These are phyloP conservation scores for Xerus rutilus DNA, from an alignment of 2,797 vertebrate genomes.

Conservation along the genomic window DNA sequence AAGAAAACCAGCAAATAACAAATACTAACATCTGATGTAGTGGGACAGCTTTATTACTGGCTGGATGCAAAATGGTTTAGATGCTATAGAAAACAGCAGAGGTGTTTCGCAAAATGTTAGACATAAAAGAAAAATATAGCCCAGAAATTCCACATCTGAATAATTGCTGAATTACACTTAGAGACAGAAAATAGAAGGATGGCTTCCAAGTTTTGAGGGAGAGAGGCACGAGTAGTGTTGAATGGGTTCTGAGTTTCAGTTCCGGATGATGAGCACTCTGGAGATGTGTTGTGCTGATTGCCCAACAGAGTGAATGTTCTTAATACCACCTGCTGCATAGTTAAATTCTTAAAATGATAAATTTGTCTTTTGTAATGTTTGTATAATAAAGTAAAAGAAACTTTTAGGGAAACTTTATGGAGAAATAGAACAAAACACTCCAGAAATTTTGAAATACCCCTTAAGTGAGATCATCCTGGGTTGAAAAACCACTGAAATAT, in stretches of 20 bases:
- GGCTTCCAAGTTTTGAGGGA: neutral
- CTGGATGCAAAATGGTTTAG: neutral
- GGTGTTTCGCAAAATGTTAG: neutral
- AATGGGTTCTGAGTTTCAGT: neutral
- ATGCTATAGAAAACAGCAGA: neutral
- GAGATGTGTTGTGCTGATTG: neutral
- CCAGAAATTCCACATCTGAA: neutral
- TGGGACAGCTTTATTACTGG: neutral
- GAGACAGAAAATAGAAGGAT: neutral
- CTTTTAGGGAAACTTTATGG: neutral
- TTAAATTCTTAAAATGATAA: neutral
- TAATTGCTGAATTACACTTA: neutral
- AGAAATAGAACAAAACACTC: neutral
- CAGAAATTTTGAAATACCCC: neutral
- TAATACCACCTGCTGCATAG: neutral
- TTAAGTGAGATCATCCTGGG: too few species aligned
- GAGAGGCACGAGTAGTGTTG: neutral
- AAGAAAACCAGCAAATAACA: neutral
- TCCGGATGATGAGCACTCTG: neutral
- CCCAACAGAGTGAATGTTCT: neutral
- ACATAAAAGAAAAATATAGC: neutral
- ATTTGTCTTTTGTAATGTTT: neutral
- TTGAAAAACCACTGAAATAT: neutral
- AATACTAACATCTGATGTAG: neutral
- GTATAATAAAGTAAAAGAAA: neutral